Evolutionary conservation across 2,113 vertebrate genomes (phyloP), one percentile per base, ranked within the genome.

Genomic region (Tachuris rubrigastra): DNA sequence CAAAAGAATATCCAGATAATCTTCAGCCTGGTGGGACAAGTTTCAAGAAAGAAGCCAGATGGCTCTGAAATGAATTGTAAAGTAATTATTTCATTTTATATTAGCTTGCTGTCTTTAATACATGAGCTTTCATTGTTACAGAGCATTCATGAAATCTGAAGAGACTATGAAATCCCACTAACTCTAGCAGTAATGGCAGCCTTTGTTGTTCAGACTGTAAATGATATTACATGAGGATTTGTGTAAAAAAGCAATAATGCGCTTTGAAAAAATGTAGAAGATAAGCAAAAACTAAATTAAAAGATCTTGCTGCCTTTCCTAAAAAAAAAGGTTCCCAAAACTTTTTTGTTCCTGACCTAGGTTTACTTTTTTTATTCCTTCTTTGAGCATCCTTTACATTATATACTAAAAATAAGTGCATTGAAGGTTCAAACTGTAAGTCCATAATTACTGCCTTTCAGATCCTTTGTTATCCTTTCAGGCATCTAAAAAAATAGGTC

Each of bases 371-470:
- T 3, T 1, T 5, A 7, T 7, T 12, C 1, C 5, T 78, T 89
- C 92, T 87, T 91, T 84, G 83, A 96, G 52, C 60, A 96, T 71
- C 39, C 72, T 80, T 96, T 97, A 87, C 46, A 33, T 84, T 95
- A 46, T 47, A 65, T 71, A 85, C 79, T 97, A 96, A 97, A 98
- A 97, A 97, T 96, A 96, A 58, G 92, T 69, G 28, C 37, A 86
- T 62, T 94, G 44, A 89, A 95, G 87, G 53, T 91, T 96, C 83
- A 96, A 58, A 95, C 56, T 97, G 96, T 95, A 97, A 95, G 85
- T 95, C 91, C 82, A 88, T 96, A 97, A 97, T 98, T 97, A 90
- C 73, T 96, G 81, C 94, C 95, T 98, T 98, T 98, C 85, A 97
- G 63, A 95, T 77, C 9, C n/a, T 93, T 96, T 94, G 73, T 95